These are phyloP conservation scores for Agonum fuliginosum DNA, from an alignment of 2,888 invertebrate species.

Conservation along the genomic window DNA sequence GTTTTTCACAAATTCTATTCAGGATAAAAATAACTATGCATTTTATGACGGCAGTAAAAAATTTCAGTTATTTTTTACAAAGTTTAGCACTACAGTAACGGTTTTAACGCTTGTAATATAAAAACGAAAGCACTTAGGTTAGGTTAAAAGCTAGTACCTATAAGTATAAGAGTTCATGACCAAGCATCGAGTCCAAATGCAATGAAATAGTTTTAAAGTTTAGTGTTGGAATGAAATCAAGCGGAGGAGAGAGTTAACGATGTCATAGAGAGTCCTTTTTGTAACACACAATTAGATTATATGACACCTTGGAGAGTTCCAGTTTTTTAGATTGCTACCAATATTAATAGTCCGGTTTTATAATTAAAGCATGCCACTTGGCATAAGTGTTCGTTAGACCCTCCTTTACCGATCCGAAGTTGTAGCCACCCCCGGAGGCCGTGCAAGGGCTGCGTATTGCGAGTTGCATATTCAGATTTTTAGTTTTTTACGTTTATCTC, in stretches of 20 bases:
- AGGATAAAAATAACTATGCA: background rate
- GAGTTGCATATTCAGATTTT: too few relatives aligned
- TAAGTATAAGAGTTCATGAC: background rate
- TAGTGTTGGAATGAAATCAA: conserved; percentile 6
- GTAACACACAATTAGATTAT: conserved; percentile 9
- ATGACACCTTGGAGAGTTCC: too few relatives aligned
- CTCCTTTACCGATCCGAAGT: too few relatives aligned
- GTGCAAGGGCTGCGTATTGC: too few relatives aligned
- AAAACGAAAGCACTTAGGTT: conserved; percentile 9
- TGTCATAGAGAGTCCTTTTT: background rate
- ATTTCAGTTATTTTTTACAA: background rate
- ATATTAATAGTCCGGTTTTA: too few relatives aligned
- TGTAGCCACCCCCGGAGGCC: too few relatives aligned
- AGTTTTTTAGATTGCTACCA: too few relatives aligned
- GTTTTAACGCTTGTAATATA: conserved; percentile 20
- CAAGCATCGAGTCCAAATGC: background rate
- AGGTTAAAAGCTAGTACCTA: background rate
- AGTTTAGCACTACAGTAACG: conserved; percentile 6
- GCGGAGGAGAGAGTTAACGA: background rate
- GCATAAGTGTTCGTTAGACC: too few relatives aligned
- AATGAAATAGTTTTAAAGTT: background rate
- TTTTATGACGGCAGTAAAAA: background rate
- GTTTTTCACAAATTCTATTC: background rate
- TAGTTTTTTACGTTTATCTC: too few relatives aligned
- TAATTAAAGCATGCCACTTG: too few relatives aligned